Conservation (phyloP, 2,113 vertebrate species). For the Onychorhynchus coronatus region DNA sequence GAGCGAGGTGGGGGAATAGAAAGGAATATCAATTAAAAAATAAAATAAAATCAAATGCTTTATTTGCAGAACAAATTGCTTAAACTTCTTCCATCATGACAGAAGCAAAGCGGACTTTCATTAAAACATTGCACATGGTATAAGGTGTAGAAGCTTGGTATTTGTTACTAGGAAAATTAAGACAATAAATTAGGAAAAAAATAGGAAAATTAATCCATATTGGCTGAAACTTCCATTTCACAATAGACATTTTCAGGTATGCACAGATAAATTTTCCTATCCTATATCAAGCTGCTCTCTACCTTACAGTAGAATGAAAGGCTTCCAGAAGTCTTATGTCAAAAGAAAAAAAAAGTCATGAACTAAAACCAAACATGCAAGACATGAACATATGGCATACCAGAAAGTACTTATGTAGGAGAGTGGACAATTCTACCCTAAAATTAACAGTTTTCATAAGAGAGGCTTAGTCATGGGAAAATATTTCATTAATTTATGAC, state of each 20-base stretch:
- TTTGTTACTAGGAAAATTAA: background rate
- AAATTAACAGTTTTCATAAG: background rate
- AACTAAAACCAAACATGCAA: background rate
- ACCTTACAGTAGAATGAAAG: background rate
- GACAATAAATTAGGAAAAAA: background rate
- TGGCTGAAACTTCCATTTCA: background rate
- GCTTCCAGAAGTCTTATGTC: background rate
- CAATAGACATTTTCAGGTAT: background rate
- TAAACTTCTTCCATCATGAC: background rate
- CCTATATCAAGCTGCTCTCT: background rate
- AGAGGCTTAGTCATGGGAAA: background rate
- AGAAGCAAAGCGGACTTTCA: background rate
- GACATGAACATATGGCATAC: background rate
- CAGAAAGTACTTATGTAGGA: background rate
- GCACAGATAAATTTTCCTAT: background rate
- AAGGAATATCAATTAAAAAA: background rate
- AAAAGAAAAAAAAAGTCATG: background rate
- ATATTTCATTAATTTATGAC: background rate
- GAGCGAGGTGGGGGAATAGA: background rate
- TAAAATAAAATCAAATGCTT: background rate
- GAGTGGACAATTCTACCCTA: background rate
- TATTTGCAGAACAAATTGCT: background rate
- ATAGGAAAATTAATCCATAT: background rate
- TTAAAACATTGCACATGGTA: background rate
- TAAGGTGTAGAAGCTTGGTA: background rate